A percentile compares a stretch with the other conserved stretches of the same genome.
These are phyloP conservation scores for Cryptus viduatorius DNA, from an alignment of 2,888 invertebrate genomes.

Conservation along the genomic window DNA sequence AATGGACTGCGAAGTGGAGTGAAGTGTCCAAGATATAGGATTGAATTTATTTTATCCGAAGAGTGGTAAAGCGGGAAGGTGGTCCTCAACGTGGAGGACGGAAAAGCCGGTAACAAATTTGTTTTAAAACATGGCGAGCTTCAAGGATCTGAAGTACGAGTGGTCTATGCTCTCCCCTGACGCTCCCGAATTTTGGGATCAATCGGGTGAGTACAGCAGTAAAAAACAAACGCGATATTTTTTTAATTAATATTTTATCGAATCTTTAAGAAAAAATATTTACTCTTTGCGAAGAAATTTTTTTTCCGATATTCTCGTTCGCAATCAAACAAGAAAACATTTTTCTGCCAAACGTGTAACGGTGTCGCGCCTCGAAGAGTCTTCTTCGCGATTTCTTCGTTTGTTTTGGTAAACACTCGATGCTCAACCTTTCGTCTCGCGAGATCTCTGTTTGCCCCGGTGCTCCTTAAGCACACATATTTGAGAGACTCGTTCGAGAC, in stretches of 20 bases:
- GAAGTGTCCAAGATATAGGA: background rate
- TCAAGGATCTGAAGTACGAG: slow-evolving; percentile 88
- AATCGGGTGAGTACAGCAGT: slow-evolving; percentile 86
- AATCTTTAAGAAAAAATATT: background rate
- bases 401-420: slow-evolving; percentile 68
- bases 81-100: slow-evolving; percentile 25
- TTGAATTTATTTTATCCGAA: background rate
- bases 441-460: slow-evolving; percentile 21
- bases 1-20: slow-evolving; percentile 14
- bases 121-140: slow-evolving; percentile 87
- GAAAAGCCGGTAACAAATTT: background rate
- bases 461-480: slow-evolving; percentile 9
- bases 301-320: background rate
- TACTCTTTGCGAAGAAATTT: background rate
- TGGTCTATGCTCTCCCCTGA: slow-evolving; percentile 89
- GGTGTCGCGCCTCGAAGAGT: slow-evolving; percentile 9
- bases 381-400: slow-evolving; percentile 44
- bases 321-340: background rate
- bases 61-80: background rate
- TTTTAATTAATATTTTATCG: background rate
- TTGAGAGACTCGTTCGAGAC: background rate
- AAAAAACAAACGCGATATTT: background rate
- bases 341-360: slow-evolving; percentile 71
- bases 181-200: slow-evolving; percentile 88
- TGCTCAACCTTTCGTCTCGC: slow-evolving; percentile 15